Conservation (phyloP, 2,113 vertebrate species). For the Carassius carassius region DNA sequence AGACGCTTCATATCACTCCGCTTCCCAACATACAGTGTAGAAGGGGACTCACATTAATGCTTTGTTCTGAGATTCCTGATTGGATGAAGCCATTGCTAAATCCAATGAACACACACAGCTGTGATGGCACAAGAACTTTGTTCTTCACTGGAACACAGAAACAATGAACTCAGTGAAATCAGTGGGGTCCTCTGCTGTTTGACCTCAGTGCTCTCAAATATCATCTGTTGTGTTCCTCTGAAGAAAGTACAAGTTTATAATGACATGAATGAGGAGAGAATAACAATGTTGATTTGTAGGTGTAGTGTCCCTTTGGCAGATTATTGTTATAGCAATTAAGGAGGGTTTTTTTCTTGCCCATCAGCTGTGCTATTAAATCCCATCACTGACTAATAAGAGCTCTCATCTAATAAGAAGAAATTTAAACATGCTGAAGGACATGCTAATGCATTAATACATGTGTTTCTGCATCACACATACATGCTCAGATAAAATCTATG, state of each 20-base stretch:
- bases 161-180: too few relatives aligned
- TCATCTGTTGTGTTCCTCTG: too few relatives aligned
- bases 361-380: not conserved
- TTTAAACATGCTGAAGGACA: not conserved
- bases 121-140: not conserved
- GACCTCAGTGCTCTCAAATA: too few relatives aligned
- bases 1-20: too few relatives aligned
- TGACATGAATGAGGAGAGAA: not conserved
- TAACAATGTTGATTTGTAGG: too few relatives aligned
- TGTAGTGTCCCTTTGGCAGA: too few relatives aligned
- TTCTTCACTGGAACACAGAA: too few relatives aligned
- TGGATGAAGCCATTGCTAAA: not conserved
- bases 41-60: too few relatives aligned
- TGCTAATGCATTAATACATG: not conserved
- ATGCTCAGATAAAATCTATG: not conserved
- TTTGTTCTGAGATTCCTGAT: not conserved
- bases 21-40: too few relatives aligned
- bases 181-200: too few relatives aligned
- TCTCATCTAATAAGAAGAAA: not conserved
- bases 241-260: not conserved
- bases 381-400: not conserved
- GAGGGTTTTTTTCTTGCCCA: not conserved
- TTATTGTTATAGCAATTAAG: too few relatives aligned
- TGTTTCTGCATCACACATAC: slow-evolving; percentile 3
- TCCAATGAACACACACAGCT: not conserved